phyloP scores from a whole-genome alignment of 2,797 vertebrate species.

The Enteromius unitaeniatus region DNA sequence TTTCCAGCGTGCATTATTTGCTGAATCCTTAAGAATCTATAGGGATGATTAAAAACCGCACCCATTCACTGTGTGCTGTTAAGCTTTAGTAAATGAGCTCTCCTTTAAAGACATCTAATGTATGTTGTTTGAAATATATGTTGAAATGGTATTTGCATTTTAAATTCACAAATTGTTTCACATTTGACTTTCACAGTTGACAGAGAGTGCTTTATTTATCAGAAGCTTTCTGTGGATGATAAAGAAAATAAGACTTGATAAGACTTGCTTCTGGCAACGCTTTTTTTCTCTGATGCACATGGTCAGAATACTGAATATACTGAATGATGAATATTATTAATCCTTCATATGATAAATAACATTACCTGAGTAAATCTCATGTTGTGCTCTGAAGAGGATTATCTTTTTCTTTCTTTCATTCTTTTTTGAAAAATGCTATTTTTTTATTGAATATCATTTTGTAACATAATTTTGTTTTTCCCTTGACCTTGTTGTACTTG shows the following conservation, averaged over 20 bases:
- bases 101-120: not conserved
- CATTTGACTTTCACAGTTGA: not conserved
- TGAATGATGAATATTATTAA: not conserved
- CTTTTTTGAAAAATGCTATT: not conserved
- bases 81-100: not conserved
- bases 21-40: constrained; percentile 17
- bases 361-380: not conserved
- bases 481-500: not conserved
- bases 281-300: not conserved
- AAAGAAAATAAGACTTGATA: not conserved
- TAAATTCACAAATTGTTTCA: not conserved
- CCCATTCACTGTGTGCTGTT: not conserved
- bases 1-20: constrained; percentile 26
- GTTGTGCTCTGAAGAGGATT: not conserved
- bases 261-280: not conserved
- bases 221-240: not conserved
- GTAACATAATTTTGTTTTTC: not conserved
- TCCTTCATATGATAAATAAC: not conserved
- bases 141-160: not conserved
- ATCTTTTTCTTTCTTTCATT: no score
- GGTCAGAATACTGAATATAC: not conserved
- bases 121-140: not conserved
- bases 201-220: not conserved
- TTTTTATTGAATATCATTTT: not conserved
- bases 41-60: constrained; percentile 5